phyloP scores from a whole-genome alignment of 2,797 vertebrate genomes.

The Cryptoblepharus egeriae region DNA sequence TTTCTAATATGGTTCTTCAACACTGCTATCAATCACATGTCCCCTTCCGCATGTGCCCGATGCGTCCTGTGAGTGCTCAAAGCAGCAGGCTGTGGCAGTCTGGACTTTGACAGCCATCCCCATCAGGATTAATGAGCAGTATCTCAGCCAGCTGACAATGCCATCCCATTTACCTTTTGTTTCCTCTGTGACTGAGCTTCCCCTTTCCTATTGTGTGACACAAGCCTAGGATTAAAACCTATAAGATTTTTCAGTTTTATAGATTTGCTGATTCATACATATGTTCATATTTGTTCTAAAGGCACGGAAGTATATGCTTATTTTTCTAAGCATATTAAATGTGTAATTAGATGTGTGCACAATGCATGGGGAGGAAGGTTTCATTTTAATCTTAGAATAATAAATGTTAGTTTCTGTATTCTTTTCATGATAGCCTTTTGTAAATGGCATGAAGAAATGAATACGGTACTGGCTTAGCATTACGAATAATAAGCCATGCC shows the following conservation, averaged over 20 bases:
- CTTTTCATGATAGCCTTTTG: rapidly evolving
- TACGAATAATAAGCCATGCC: neutral
- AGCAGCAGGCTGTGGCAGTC: constrained; percentile 9
- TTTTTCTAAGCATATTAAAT: neutral
- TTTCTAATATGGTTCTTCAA: constrained; percentile 5
- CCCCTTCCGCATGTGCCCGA: constrained; percentile 29
- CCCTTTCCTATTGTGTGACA: neutral
- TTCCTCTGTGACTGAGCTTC: neutral
- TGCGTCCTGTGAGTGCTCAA: neutral
- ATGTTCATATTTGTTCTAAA: rapidly evolving
- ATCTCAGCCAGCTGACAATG: neutral
- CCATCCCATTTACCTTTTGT: constrained; percentile 7
- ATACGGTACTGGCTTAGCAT: neutral
- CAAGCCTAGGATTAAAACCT: neutral
- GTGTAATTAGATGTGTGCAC: neutral
- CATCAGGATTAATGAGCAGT: neutral
- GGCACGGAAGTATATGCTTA: rapidly evolving
- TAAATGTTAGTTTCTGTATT: neutral
- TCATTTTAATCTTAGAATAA: neutral
- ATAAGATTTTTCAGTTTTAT: neutral
- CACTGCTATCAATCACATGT: neutral
- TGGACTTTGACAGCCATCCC: neutral
- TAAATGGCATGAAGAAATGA: neutral
- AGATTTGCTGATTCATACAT: neutral
- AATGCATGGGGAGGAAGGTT: neutral